Evolutionary conservation across 1,140 invertebrate genomes (phyloP).

Genomic region (Drosophila parvula): DNA sequence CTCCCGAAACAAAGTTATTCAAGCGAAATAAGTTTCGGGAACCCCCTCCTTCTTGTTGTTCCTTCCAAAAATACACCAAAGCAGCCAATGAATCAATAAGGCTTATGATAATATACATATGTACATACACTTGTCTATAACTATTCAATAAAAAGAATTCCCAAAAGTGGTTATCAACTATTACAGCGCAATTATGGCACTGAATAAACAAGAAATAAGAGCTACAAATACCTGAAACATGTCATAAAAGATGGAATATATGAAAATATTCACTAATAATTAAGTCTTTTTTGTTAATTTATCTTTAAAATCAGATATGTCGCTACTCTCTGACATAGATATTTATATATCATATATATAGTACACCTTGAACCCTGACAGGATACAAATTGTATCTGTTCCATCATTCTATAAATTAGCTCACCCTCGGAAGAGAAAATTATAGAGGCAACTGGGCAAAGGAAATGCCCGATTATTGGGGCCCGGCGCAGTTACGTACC

Average conservation of each 20-base stretch:
- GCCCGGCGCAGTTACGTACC: conserved; percentile 51
- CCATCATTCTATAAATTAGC: conserved; percentile 2
- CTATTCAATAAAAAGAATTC: neutral
- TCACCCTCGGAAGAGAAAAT: conserved; percentile 9
- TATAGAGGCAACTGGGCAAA: conserved; percentile 25
- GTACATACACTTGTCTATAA: neutral
- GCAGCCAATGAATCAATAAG: conserved; percentile 31
- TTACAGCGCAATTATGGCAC: neutral
- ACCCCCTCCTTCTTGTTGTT: neutral
- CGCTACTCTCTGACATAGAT: neutral
- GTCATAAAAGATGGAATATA: too few species aligned
- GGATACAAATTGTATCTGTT: conserved; percentile 27
- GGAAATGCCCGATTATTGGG: conserved; percentile 35
- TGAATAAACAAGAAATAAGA: neutral
- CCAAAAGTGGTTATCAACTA: neutral
- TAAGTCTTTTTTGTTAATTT: too few species aligned
- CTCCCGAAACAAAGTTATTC: conserved; percentile 30
- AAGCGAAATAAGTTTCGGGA: conserved; percentile 41
- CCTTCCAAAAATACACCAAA: conserved; percentile 29
- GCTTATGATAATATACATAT: conserved; percentile 1
- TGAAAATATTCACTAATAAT: too few species aligned
- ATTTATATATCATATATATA: conserved; percentile 2
- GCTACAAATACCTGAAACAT: too few species aligned
- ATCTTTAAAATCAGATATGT: neutral
- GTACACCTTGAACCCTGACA: neutral